A percentile compares a stretch with the other conserved stretches of the same genome.
Conservation (phyloP, 2,888 invertebrate genomes). For the Hartigia nigra region DNA sequence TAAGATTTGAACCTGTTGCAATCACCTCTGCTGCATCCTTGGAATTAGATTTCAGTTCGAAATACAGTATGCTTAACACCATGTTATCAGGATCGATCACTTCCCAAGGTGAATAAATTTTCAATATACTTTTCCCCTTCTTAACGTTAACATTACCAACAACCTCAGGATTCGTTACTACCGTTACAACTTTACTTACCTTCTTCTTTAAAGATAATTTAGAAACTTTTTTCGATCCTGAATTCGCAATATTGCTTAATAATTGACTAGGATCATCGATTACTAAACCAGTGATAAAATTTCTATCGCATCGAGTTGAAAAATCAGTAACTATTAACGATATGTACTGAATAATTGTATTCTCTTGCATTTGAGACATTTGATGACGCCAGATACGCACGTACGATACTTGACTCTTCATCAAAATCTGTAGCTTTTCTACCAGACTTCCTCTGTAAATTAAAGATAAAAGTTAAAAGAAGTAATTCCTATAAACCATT, state of each 20-base stretch:
- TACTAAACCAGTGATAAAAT: conserved; percentile 41
- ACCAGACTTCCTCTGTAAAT: conserved; percentile 48
- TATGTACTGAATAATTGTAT: conserved; percentile 32
- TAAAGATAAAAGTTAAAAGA: conserved; percentile 12
- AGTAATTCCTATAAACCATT: conserved; percentile 12
- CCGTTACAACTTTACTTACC: conserved; percentile 23
- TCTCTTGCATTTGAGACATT: conserved; percentile 33
- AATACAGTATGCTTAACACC: conserved; percentile 41
- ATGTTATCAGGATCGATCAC: conserved; percentile 36
- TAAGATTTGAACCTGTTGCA: not conserved
- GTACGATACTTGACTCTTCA: conserved; percentile 42
- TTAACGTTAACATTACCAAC: conserved; percentile 39
- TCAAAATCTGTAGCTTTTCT: conserved; percentile 41
- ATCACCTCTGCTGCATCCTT: not conserved
- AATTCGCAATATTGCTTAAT: conserved; percentile 23
- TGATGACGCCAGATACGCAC: conserved; percentile 56
- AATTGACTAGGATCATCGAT: conserved; percentile 45
- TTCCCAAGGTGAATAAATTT: conserved; percentile 54
- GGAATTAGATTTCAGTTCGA: conserved; percentile 31
- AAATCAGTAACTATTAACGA: conserved; percentile 35
- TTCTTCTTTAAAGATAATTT: not conserved
- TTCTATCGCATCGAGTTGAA: conserved; percentile 35
- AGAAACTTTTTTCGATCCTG: not conserved
- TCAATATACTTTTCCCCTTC: conserved; percentile 34
- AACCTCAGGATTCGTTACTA: conserved; percentile 48